Evolutionary conservation across 2,888 invertebrate species (phyloP), one percentile per base, ranked within the genome.

Genomic region (Callimorpha dominula): DNA sequence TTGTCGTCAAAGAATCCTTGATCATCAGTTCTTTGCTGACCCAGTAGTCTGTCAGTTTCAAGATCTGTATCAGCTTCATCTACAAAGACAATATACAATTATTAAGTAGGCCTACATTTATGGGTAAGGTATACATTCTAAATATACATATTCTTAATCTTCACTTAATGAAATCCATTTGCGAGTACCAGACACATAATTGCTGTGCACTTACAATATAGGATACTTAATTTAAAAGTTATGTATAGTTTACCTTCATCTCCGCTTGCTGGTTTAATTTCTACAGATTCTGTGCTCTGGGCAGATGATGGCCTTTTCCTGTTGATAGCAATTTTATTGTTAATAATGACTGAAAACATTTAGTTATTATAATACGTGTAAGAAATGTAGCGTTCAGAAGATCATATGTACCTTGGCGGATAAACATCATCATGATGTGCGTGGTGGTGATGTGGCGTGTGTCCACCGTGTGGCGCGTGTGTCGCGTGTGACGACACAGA

Each of bases 21-120:
- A 91, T 98, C 98, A 86, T 98, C 98, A n/a, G 98, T 97, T 82
- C 99, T 96, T 92, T 99, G 99, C 90, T 99, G 99, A 31, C 99
- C 99, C 76, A 99, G 96, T 78, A 99, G 95, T 86, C 99, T 96
- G 93, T 99, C 99, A n/a, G 99, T 99, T 95, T 99, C 99, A 84
- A 99, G 97, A 92, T 99, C 99, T 0, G 99, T 99, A 89, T 99
- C 99, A 46, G 99, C 98, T 94, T 99, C 99, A 90, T 98, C 98
- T 96, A 94, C 46, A 78, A 71, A 17, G 40, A 20, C 4, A 6
- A 60, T 0, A 57, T 14, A 0, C 14, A 60, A 31, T 31, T 14
- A 60, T 31, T 14, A 6, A 12, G 14, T 31, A 20, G 31, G 20
- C 0, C 31, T 60, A 60, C 31, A 60, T 60, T 60, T 31, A 31